A percentile compares a stretch with the other conserved stretches of the same genome.
Conservation (phyloP, 2,113 vertebrate species). For the Antechinus flavipes region DNA sequence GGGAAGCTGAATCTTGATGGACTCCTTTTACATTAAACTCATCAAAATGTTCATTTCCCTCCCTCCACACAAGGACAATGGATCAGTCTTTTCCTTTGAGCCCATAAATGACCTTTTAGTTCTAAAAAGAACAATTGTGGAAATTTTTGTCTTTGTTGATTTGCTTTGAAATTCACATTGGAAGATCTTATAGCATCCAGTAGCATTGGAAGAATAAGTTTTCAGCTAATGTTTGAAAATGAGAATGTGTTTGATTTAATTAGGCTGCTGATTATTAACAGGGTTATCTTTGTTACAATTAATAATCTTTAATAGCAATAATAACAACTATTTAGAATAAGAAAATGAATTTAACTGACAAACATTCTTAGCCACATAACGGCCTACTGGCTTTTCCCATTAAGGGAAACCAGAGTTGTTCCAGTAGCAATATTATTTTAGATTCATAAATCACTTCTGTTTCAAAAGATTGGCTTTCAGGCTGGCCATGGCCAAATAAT, state of each 20-base stretch:
- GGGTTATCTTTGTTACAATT: not conserved
- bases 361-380: not conserved
- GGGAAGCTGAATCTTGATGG: not conserved
- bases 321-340: not conserved
- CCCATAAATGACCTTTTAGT: not conserved
- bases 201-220: not conserved
- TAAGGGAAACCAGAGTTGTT: not conserved
- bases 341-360: not conserved
- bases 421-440: not conserved
- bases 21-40: not conserved
- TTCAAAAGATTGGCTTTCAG: not conserved
- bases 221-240: not conserved
- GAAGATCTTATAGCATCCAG: not conserved
- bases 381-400: not conserved
- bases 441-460: not conserved
- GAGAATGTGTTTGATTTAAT: not conserved
- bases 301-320: not conserved
- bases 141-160: not conserved
- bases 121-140: not conserved
- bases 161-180: not conserved
- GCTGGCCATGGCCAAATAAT: not conserved
- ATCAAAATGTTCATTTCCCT: not conserved
- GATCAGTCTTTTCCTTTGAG: not conserved
- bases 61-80: not conserved
- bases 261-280: not conserved